Evolutionary conservation across 2,113 vertebrate species (phyloP).

Genomic region (Vicugna pacos): DNA sequence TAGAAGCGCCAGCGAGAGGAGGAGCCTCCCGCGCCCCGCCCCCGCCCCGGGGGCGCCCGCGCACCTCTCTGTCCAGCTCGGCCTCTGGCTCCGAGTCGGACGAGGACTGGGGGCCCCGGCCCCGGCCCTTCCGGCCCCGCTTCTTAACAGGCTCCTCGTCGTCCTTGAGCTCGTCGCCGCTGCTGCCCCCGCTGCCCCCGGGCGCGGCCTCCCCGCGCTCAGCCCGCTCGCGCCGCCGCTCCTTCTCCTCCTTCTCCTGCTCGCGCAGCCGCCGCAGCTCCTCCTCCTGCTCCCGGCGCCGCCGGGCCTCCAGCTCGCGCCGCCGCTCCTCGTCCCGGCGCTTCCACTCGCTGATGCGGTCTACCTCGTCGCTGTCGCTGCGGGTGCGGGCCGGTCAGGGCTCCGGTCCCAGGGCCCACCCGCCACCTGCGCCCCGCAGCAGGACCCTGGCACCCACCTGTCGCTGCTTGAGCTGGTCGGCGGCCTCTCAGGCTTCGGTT

Average conservation of each 20-base stretch:
- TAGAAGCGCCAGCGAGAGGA: too few species aligned
- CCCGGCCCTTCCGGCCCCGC: conserved; percentile 92
- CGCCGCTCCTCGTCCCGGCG: conserved; percentile 94
- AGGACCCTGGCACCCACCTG: conserved; percentile 88
- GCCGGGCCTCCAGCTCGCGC: conserved; percentile 94
- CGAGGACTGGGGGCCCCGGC: conserved; percentile 87
- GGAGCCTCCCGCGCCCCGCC: fast-evolving
- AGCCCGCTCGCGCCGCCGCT: conserved; percentile 92
- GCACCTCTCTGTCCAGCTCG: conserved; percentile 87
- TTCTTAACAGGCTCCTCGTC: conserved; percentile 92
- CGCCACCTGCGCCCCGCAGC: not conserved
- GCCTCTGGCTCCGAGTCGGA: conserved; percentile 93
- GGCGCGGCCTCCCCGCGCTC: conserved; percentile 76
- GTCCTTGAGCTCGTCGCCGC: conserved; percentile 88
- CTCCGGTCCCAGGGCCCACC: not conserved
- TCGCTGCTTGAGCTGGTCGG: conserved; percentile 93
- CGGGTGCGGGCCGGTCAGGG: fast-evolving
- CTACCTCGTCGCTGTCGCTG: conserved; percentile 91
- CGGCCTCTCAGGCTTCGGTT: conserved; percentile 90
- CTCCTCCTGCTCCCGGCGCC: conserved; percentile 96
- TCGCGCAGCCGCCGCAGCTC: conserved; percentile 94
- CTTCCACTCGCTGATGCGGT: conserved; percentile 98
- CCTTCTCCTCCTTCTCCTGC: conserved; percentile 95
- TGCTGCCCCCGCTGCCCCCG: conserved; percentile 86
- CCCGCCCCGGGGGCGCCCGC: not conserved